Evolutionary conservation across 2,113 vertebrate species (phyloP).

Genomic region (Corydoras maculifer): DNA sequence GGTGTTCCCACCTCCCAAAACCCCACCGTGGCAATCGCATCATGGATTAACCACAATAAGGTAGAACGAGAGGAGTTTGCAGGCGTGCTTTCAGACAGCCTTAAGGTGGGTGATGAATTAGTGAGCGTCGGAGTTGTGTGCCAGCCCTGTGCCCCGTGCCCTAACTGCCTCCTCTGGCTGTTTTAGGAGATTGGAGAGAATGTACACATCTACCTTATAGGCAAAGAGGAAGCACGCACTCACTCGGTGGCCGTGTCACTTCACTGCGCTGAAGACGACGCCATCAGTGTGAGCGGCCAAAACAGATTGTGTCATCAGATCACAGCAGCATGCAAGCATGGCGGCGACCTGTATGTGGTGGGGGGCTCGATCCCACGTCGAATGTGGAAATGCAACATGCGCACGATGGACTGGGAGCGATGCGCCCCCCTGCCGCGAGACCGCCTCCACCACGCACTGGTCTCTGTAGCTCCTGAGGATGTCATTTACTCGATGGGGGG

Average conservation of each 20-base stretch:
- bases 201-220: conserved; percentile 95
- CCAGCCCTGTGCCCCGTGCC: too few relatives aligned
- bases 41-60: conserved; percentile 95
- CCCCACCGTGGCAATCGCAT: conserved; percentile 82
- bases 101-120: conserved; percentile 72
- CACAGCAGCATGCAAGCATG: conserved; percentile 94
- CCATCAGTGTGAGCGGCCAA: conserved; percentile 90
- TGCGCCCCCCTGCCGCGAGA: conserved; percentile 92
- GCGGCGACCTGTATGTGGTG: conserved; percentile 88
- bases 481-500: conserved; percentile 92
- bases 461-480: conserved; percentile 83
- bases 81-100: conserved; percentile 78
- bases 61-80: conserved; percentile 87
- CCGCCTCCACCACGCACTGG: conserved; percentile 91
- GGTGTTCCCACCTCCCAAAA: conserved; percentile 94
- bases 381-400: conserved; percentile 99
- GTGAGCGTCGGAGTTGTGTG: too few relatives aligned
- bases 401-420: conserved; percentile 97
- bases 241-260: conserved; percentile 91
- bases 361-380: conserved; percentile 94
- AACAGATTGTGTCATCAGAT: conserved; percentile 98
- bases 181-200: conserved; percentile 92
- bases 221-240: conserved; percentile 90
- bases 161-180: background rate
- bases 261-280: conserved; percentile 88